These are phyloP conservation scores for Holacanthus passer DNA, from an alignment of 2,113 vertebrate species.

Conservation along the genomic window DNA sequence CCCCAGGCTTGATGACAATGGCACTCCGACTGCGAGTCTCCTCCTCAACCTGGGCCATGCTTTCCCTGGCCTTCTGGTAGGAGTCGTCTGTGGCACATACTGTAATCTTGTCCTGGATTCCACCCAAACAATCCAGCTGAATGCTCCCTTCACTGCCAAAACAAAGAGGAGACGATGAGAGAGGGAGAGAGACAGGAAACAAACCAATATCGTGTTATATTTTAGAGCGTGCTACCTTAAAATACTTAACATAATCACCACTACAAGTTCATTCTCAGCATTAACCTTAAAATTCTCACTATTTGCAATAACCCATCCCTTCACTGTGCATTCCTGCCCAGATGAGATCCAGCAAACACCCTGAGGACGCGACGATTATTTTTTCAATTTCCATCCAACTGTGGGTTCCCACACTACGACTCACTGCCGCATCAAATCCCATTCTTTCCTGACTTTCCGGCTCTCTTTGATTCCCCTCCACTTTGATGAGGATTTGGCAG, in stretches of 20 bases:
- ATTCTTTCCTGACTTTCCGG: conserved; percentile 52
- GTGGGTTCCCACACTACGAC: conserved; percentile 60
- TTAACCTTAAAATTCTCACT: conserved; percentile 1
- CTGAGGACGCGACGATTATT: conserved; percentile 45
- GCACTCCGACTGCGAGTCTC: conserved; percentile 94
- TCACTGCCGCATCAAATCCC: conserved; percentile 52
- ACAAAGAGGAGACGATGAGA: conserved; percentile 46
- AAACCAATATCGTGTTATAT: conserved; percentile 2
- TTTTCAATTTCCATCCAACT: conserved; percentile 58
- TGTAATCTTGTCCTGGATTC: conserved; percentile 98
- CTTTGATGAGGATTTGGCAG: conserved; percentile 74
- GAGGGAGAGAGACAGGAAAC: conserved; percentile 10
- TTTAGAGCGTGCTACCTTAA: conserved; percentile 8
- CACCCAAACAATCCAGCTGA: conserved; percentile 95
- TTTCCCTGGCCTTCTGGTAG: conserved; percentile 97
- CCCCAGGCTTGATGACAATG: conserved; percentile 97
- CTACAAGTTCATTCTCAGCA: neutral
- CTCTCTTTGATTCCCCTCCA: conserved; percentile 64
- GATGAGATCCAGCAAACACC: conserved; percentile 35
- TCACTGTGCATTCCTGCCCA: conserved; percentile 28
- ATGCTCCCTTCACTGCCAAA: conserved; percentile 90
- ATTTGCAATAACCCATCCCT: conserved; percentile 3
- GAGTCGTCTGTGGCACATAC: conserved; percentile 98
- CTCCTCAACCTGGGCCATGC: conserved; percentile 96
- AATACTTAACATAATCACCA: neutral